Evolutionary conservation across 1,140 invertebrate species (phyloP), one percentile per base, ranked within the genome.

Genomic region (Drosophila pseudoananassae): DNA sequence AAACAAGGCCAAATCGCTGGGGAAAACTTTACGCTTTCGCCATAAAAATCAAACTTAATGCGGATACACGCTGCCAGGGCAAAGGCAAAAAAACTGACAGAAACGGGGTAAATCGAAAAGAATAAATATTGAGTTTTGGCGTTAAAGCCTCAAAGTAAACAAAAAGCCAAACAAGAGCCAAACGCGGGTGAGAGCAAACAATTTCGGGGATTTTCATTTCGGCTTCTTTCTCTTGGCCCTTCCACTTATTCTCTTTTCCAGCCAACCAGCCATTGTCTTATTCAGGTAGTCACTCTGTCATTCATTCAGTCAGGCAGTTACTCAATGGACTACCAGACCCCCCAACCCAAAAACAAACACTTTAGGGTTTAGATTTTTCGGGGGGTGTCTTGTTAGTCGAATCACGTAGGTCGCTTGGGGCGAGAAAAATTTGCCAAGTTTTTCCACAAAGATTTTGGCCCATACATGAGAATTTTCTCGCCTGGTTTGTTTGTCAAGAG

Each of bases 91-190:
- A 12, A 36, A 12, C 25, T 27, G 10, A 36, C 10, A 36, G 12
- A 36, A 36, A 36, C 33, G 33, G 64, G 70, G 60, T 64, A 47
- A 87, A 75, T 82, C 84, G 60, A 87, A 78, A 82, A 68, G 78
- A 88, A 82, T 88, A 87, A 87, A 87, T 88, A 87, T 87, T 82
- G 78, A 88, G 78, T 82, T 81, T 87, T 82, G 79, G 58, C 74
- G 65, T 75, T 82, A 71, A 75, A 75, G 78, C 83, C 75, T 69
- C 43, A 69, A 56, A 61, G 65, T 74, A 87, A 87, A 78, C 70
- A 76, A 46, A 71, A 69, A 51, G 52, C 63, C 73, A 59, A 71
- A 81, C 57, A 87, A 87, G 66, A 75, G 82, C 49, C 10, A 36
- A 36, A 36, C 33, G 33, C 45, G 57, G 29, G 45, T 61, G 81